phyloP scores from a whole-genome alignment of 2,888 invertebrate species.

The Drosophila paranaensis region DNA sequence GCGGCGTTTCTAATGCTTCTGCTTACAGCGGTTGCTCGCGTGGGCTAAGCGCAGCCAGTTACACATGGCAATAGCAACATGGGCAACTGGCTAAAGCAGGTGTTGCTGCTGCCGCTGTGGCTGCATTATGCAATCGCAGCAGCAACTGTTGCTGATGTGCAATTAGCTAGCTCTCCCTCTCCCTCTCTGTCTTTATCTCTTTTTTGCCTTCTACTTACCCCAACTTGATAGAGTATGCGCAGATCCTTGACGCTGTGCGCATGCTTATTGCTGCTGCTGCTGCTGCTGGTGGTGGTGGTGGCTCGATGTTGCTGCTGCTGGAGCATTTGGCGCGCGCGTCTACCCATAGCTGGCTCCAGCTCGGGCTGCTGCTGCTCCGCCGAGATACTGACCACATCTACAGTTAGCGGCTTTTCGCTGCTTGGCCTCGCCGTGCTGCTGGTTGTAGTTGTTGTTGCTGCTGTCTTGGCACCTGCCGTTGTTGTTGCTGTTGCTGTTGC shows the following conservation, averaged over 20 bases:
- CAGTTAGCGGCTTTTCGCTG: conserved; percentile 52
- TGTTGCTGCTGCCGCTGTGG: conserved; percentile 32
- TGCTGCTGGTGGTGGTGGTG: conserved; percentile 24
- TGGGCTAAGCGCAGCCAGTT: conserved; percentile 64
- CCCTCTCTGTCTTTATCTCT: background rate
- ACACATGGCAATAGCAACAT: conserved; percentile 48
- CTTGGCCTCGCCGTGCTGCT: conserved; percentile 40
- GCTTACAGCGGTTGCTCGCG: conserved; percentile 44
- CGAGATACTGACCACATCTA: conserved; percentile 54
- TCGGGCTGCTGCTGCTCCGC: conserved; percentile 41
- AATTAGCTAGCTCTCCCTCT: conserved; percentile 2
- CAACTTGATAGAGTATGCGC: conserved; percentile 89
- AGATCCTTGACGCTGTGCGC: conserved; percentile 68
- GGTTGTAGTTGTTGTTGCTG: conserved; percentile 23
- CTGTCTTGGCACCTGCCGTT: conserved; percentile 46
- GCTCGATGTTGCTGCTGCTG: conserved; percentile 70
- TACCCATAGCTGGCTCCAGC: conserved; percentile 64
- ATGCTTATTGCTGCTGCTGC: conserved; percentile 53
- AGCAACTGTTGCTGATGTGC: conserved; percentile 29
- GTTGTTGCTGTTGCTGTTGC: conserved; percentile 14
- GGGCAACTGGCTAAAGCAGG: conserved; percentile 39
- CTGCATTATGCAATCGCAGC: conserved; percentile 53
- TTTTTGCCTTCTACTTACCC: conserved; percentile 77
- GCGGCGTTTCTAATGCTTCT: conserved; percentile 19
- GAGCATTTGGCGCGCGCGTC: conserved; percentile 86